phyloP scores from a whole-genome alignment of 2,888 invertebrate genomes.

The Allygus modestus region DNA sequence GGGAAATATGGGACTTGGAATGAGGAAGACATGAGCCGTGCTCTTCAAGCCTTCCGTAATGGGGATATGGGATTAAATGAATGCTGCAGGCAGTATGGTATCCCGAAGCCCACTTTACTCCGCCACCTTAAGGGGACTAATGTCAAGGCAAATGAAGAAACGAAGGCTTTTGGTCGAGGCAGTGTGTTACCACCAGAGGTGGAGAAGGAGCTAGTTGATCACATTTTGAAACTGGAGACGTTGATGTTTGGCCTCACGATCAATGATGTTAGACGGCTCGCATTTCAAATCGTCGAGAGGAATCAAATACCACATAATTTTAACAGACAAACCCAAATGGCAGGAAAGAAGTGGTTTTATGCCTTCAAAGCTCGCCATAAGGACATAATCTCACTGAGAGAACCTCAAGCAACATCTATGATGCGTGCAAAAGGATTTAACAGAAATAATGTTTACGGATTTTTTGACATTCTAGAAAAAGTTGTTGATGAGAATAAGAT shows the following conservation, averaged over 20 bases:
- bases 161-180: slow-evolving; percentile 20
- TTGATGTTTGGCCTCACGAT: slow-evolving; percentile 45
- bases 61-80: slow-evolving; percentile 55
- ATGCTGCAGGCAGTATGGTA: slow-evolving; percentile 39
- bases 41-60: slow-evolving; percentile 39
- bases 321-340: slow-evolving; percentile 39
- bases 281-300: slow-evolving; percentile 34
- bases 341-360: slow-evolving; percentile 57
- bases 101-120: slow-evolving; percentile 35
- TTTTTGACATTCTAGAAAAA: slow-evolving; percentile 34
- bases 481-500: slow-evolving; percentile 33
- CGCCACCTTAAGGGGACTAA: slow-evolving; percentile 21
- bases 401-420: slow-evolving; percentile 54
- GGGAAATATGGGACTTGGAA: slow-evolving; percentile 48
- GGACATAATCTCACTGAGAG: slow-evolving; percentile 36
- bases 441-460: slow-evolving; percentile 3
- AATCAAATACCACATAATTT: slow-evolving; percentile 26
- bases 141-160: slow-evolving; percentile 12
- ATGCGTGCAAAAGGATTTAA: slow-evolving; percentile 29
- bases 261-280: slow-evolving; percentile 24
- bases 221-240: slow-evolving; percentile 26
- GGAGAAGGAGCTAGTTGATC: slow-evolving; percentile 11
- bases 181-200: slow-evolving; percentile 14
- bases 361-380: slow-evolving; percentile 38
- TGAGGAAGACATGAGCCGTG: slow-evolving; percentile 42